These are phyloP conservation scores for Pseudopleuronectes americanus DNA, from an alignment of 2,797 vertebrate species.

Conservation along the genomic window DNA sequence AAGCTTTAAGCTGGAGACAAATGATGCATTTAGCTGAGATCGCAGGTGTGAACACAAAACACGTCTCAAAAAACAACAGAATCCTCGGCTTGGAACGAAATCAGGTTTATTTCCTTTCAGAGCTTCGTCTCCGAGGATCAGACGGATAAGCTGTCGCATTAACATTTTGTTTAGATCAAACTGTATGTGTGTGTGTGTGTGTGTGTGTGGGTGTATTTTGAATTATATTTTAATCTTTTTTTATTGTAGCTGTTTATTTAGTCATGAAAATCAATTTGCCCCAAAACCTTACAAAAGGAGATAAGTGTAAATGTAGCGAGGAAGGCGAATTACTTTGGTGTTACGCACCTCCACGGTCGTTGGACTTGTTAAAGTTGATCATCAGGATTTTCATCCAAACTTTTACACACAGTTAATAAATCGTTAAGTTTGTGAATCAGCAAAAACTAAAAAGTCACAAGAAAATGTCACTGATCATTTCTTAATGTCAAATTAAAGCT, in stretches of 20 bases:
- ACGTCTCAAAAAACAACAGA: neutral
- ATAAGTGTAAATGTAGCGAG: no score
- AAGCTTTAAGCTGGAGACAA: conserved; percentile 3
- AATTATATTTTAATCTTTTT: no score
- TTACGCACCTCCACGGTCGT: no score
- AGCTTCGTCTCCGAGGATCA: conserved; percentile 11
- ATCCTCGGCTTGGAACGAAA: conserved; percentile 24
- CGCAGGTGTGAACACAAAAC: conserved; percentile 18
- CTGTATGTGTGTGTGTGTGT: neutral
- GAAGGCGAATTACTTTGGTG: no score
- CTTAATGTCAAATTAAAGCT: neutral
- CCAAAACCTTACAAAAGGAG: no score
- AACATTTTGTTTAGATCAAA: conserved; percentile 2
- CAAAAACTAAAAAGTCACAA: neutral
- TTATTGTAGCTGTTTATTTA: no score
- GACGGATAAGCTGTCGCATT: conserved; percentile 28
- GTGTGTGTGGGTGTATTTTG: neutral
- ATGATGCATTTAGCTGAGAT: conserved; percentile 1
- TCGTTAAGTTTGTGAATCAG: neutral
- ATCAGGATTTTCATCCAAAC: no score
- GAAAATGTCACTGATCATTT: neutral
- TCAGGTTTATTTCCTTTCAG: conserved; percentile 19
- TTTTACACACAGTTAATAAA: no score
- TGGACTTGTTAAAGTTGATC: no score
- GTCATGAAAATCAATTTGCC: no score